Percentiles rank a stretch among this genome's conserved stretches.
Conservation (phyloP, 2,113 vertebrate species). For the Ceyx margarethae region DNA sequence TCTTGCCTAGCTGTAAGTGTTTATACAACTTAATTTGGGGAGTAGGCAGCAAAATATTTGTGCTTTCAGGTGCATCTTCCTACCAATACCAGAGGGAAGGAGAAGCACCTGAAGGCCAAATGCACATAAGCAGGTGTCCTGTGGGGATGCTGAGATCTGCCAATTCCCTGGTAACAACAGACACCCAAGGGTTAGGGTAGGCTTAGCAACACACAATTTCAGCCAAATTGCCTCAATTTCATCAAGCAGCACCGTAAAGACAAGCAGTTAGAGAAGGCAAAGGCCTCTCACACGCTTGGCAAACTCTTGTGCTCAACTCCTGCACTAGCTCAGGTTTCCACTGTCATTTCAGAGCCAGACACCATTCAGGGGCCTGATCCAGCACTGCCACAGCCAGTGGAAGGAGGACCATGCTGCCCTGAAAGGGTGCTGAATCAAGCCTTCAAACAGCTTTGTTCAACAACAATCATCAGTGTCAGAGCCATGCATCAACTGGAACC, state of each 20-base stretch:
- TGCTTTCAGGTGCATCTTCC: neutral
- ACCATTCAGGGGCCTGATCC: fast-evolving
- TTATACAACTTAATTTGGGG: neutral
- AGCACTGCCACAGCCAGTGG: neutral
- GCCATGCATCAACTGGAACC: neutral
- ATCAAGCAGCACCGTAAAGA: neutral
- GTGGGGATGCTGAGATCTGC: neutral
- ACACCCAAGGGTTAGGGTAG: fast-evolving
- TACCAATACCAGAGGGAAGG: neutral
- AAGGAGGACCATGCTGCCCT: neutral
- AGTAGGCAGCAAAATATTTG: neutral
- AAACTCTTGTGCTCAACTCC: neutral
- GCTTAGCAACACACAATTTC: neutral
- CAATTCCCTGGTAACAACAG: neutral
- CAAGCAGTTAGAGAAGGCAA: neutral
- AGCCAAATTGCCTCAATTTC: neutral
- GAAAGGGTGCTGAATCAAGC: neutral
- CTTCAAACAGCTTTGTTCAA: neutral
- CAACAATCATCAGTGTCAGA: neutral
- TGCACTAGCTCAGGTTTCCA: neutral
- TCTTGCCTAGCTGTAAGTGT: neutral
- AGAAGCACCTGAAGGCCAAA: neutral
- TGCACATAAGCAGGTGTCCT: fast-evolving
- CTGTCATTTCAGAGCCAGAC: neutral
- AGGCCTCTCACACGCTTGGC: fast-evolving